Conservation (phyloP, 2,888 invertebrate genomes). For the Xylota segnis region DNA sequence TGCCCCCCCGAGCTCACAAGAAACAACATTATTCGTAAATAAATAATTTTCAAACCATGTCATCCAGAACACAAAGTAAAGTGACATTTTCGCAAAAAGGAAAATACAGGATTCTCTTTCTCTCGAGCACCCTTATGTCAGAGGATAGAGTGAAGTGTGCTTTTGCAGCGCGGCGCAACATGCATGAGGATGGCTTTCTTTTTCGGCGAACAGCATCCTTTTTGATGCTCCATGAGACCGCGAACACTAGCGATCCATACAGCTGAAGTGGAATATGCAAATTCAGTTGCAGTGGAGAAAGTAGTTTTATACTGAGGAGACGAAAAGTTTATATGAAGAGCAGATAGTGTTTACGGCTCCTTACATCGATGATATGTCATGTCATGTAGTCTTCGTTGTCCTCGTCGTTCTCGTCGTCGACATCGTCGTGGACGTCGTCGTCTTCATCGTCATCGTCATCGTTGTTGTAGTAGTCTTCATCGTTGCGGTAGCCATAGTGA, state of each 20-base stretch:
- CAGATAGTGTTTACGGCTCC: conserved; percentile 50
- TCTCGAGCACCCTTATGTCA: conserved; percentile 22
- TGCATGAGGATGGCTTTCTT: conserved; percentile 19
- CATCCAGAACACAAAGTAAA: conserved; percentile 66
- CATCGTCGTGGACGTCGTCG: conserved; percentile 15
- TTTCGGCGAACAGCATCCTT: conserved; percentile 47
- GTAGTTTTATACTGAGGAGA: conserved; percentile 23
- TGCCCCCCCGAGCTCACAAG: neutral
- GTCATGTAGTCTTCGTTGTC: conserved; percentile 43
- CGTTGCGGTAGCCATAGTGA: neutral
- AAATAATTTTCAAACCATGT: conserved; percentile 66
- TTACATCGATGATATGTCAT: conserved; percentile 61
- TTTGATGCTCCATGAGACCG: conserved; percentile 68
- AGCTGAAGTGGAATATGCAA: conserved; percentile 40
- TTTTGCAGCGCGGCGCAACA: conserved; percentile 7
- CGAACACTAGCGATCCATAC: conserved; percentile 38
- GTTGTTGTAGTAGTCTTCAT: conserved; percentile 20
- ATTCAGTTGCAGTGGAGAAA: conserved; percentile 26
- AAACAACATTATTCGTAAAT: conserved; percentile 54
- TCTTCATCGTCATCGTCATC: conserved; percentile 9
- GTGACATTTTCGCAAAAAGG: conserved; percentile 54
- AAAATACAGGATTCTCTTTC: conserved; percentile 38
- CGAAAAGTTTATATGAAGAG: conserved; percentile 28
- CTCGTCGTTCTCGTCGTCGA: neutral
- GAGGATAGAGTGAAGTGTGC: conserved; percentile 40